A percentile compares a stretch with the other conserved stretches of the same genome.
phyloP scores from a whole-genome alignment of 2,113 vertebrate genomes.

The Aphyosemion australe region DNA sequence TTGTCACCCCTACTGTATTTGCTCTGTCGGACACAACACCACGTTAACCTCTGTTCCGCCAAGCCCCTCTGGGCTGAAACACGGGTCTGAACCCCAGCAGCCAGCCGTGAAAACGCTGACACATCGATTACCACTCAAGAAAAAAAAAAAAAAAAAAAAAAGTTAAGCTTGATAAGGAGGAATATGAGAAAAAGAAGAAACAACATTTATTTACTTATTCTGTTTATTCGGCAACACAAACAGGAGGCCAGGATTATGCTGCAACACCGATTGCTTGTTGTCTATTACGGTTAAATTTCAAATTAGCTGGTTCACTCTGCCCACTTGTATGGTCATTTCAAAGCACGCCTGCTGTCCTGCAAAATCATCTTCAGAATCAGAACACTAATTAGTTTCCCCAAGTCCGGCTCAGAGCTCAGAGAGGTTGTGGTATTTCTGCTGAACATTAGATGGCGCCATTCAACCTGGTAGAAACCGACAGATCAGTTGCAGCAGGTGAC shows the following conservation, averaged over 20 bases:
- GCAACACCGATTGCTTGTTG: constrained; percentile 64
- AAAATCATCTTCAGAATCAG: not conserved
- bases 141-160: not conserved
- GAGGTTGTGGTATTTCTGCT: constrained; percentile 31
- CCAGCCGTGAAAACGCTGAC: constrained; percentile 74
- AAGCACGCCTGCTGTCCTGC: constrained; percentile 42
- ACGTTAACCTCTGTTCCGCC: constrained; percentile 56
- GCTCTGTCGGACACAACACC: constrained; percentile 16
- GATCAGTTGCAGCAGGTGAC: constrained; percentile 21
- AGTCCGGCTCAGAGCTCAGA: constrained; percentile 30
- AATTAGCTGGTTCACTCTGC: constrained; percentile 65
- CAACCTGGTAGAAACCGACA: constrained; percentile 60
- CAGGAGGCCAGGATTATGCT: constrained; percentile 66
- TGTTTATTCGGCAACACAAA: constrained; percentile 77
- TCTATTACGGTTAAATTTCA: constrained; percentile 73
- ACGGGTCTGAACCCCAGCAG: constrained; percentile 61
- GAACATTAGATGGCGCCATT: constrained; percentile 79
- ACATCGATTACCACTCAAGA: constrained; percentile 62
- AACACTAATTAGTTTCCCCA: constrained; percentile 37
- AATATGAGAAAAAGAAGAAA: constrained; percentile 45
- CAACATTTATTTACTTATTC: constrained; percentile 75
- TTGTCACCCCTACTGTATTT: constrained; percentile 24
- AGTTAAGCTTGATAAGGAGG: constrained; percentile 54
- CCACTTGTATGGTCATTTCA: constrained; percentile 70
- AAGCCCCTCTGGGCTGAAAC: constrained; percentile 22